Evolutionary conservation across 2,797 vertebrate genomes (phyloP).

Genomic region (Tinamus major): DNA sequence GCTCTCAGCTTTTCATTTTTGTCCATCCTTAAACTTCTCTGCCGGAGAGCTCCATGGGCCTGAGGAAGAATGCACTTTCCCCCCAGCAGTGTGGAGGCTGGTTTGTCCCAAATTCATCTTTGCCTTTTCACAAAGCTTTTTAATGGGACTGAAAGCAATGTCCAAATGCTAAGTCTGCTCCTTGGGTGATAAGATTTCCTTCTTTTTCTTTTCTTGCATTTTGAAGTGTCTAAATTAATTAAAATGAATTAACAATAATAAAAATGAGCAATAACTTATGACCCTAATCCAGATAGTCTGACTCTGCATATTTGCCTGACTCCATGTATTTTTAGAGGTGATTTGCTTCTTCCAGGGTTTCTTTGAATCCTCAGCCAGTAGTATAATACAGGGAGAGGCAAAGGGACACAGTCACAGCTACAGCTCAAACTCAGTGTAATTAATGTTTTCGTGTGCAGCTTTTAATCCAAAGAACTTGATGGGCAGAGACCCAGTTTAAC

Average conservation of each 20-base stretch:
- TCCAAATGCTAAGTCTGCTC: background rate
- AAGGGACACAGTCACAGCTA: background rate
- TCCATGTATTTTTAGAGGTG: background rate
- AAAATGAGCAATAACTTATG: conserved; percentile 4
- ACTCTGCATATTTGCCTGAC: background rate
- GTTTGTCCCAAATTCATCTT: conserved; percentile 14
- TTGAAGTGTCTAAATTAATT: background rate
- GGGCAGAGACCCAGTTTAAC: background rate
- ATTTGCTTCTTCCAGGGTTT: background rate
- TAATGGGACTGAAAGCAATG: background rate
- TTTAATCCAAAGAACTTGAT: background rate
- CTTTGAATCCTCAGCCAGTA: background rate
- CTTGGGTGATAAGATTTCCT: background rate
- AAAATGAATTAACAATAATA: background rate
- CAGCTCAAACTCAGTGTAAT: background rate
- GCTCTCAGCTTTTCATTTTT: background rate
- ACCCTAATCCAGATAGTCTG: background rate
- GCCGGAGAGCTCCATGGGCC: background rate
- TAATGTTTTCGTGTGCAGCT: conserved; percentile 1
- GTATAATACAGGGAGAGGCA: background rate
- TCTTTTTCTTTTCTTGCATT: background rate
- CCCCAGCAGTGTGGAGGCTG: background rate
- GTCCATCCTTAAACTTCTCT: conserved; percentile 7
- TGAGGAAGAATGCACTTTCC: background rate
- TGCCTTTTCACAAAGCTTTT: background rate